Evolutionary conservation across 2,888 invertebrate species (phyloP), one percentile per base, ranked within the genome.

Genomic region (Loripinus fragilis): DNA sequence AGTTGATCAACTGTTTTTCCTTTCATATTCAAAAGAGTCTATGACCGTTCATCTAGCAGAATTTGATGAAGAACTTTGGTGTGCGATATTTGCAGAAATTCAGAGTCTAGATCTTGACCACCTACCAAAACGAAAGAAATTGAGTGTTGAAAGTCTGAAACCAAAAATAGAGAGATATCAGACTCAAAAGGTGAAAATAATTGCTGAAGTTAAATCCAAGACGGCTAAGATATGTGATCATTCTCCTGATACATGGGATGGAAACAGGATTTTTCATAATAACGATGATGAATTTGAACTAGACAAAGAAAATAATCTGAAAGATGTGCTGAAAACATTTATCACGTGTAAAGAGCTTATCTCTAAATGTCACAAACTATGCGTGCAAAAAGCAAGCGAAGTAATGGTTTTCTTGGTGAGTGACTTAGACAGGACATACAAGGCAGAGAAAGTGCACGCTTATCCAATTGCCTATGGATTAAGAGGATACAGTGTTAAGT

Each of bases 401-500:
- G 75, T 80, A 17, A 23, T 80, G 1, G 83, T 74, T n/a, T 83
- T 77, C 42, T 17, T 80, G 15, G 5, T 80, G 0, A 60, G 69
- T 5, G 83, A 80, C 69, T 33, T 80, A 15, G 78, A 83, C 50
- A 75, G 80, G 64, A 12, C 67, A 0, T 41, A 76, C 42, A 78
- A 74, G 38, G 42, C 75, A 17, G 80, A 80, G 65, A 15, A 67
- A 35, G 76, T 71, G 12, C 65, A 78, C 74, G 69, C 74, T 0
- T 68, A 67, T 33, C 78, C 81, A 12, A 50, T 81, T 0, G 76
- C 70, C 12, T 80, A 70, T 70, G 76, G 41, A 17, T 69, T 73
- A 2, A 76, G 70, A 25, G 80, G 80, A 1, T 80, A 80, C 45
- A 80, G 76, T 41, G 50, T 79, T 70, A 28, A 28, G 25, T 33